Evolutionary conservation across 1,140 invertebrate genomes (phyloP).

Genomic region (Macrobrachium rosenbergii): DNA sequence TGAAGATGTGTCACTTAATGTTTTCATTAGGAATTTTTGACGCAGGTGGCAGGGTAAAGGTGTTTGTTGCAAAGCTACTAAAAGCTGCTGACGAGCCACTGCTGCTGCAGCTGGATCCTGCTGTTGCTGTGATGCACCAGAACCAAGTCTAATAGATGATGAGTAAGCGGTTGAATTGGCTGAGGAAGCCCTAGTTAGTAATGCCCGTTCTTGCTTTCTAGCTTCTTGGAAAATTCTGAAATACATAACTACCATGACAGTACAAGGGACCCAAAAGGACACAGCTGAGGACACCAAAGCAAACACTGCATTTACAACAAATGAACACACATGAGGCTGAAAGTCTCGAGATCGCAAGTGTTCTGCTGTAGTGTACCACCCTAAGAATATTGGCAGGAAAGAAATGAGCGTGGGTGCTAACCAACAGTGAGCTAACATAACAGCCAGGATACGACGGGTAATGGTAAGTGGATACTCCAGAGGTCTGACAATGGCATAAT

Average conservation of each 20-base stretch:
- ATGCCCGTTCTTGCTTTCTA: conserved; percentile 85
- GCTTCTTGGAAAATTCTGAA: conserved; percentile 93
- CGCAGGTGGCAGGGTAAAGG: conserved; percentile 31
- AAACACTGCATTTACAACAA: conserved; percentile 91
- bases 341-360: conserved; percentile 85
- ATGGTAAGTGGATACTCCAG: conserved; percentile 91
- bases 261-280: conserved; percentile 95
- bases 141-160: conserved; percentile 21
- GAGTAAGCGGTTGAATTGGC: conserved; percentile 42
- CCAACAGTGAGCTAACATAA: conserved; percentile 86
- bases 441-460: conserved; percentile 80
- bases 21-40: conserved; percentile 32
- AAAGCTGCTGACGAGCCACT: conserved; percentile 17
- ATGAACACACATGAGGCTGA: conserved; percentile 70
- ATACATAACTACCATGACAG: conserved; percentile 96
- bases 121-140: conserved; percentile 33
- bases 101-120: conserved; percentile 25
- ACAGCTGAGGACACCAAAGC: conserved; percentile 91
- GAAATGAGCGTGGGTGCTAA: conserved; percentile 91
- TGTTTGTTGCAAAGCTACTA: conserved; percentile 17
- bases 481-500: conserved; percentile 88
- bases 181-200: conserved; percentile 50
- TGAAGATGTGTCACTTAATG: conserved; percentile 13
- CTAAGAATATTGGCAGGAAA: conserved; percentile 93
- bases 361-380: conserved; percentile 89